Evolutionary conservation across 2,113 vertebrate genomes (phyloP), one percentile per base, ranked within the genome.

Genomic region (Athene noctua): DNA sequence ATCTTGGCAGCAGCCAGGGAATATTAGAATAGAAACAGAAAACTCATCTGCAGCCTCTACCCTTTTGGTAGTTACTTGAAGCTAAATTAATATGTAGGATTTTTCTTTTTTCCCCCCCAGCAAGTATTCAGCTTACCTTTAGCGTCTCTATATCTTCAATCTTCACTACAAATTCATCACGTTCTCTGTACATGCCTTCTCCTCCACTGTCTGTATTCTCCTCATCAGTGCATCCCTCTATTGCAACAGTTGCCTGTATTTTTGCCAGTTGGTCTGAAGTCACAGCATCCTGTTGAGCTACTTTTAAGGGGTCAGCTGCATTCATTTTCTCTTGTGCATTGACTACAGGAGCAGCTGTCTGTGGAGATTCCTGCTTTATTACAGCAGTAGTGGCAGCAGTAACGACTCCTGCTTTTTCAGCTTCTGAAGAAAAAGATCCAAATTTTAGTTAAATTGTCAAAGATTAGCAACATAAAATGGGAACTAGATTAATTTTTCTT

Each of bases 91-190:
- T 5, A 38, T 4, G n/a, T 18, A 89, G 44, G 20, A 34, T 5
- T 40, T 91, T 25, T 36, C 9, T 42, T 8, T 6, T 25, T 18
- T 4, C 15, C 20, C n/a, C 40, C 13, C 15, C 38, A 88, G 40
- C 5, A 89, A 93, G 73, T n/a, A 82, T 42, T 80, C 10, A 14
- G n/a, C 61, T 97, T 98, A 99, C 99, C 99, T 99, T 99, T 55
- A 99, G 97, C 63, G 88, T 97, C 92, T 99, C 99, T 73, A 99
- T 99, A 80, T 99, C 99, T 98, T 99, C 99, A 87, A 99, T 99
- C 97, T 99, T 99, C 94, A 99, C 99, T 40, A 99, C 99, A 97
- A 99, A 99, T 97, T 99, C 99, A 79, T 99, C 99, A 71, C 99
- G 99, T 88, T 99, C 99, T 88, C 99, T 98, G 97, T 99, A 99